Evolutionary conservation across 2,113 vertebrate species (phyloP), one percentile per base, ranked within the genome.

Genomic region (Bolborhynchus lineola): DNA sequence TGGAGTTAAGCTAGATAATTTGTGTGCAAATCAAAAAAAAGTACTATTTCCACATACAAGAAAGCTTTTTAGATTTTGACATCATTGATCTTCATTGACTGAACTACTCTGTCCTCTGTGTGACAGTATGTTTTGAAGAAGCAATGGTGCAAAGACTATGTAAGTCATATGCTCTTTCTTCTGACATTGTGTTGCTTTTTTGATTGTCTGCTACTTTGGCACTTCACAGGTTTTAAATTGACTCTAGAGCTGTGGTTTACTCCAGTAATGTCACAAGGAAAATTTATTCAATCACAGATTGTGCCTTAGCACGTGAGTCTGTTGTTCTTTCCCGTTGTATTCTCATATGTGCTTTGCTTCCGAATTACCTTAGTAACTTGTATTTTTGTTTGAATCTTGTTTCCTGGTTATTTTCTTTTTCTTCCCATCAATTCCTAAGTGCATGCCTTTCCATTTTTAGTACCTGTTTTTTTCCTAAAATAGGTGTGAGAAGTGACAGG

Each of bases 181-280:
- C 87, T 96, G 75, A 44, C 42, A 31, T 46, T 24, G 42, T 53
- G 55, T 74, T 82, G 53, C 55, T 91, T 80, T 90, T 88, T 72
- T 29, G 64, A 72, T 85, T 81, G 70, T 72, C 64, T 88, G 86
- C 68, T 91, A 13, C 53, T 64, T 82, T 55, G 74, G 31, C 81
- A 60, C 65, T 88, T 91, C 50, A 60, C 79, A 75, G 53, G 70
- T 74, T 96, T 94, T 91, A 88, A 85, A 68, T 91, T 91, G 80
- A 78, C 67, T 88, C 31, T 28, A 19, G 35, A 78, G 70, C 41
- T 77, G 70, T 82, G 70, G 68, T 82, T 88, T 85, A 74, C 41
- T 85, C 44, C 9, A 50, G 35, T 62, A 82, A 60, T 37, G 44
- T 79, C 75, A 85, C 76, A 60, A 42, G 53, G 46, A 91, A 91